phyloP scores from a whole-genome alignment of 2,797 vertebrate genomes.

The Acrossocheilus wenchowensis region DNA sequence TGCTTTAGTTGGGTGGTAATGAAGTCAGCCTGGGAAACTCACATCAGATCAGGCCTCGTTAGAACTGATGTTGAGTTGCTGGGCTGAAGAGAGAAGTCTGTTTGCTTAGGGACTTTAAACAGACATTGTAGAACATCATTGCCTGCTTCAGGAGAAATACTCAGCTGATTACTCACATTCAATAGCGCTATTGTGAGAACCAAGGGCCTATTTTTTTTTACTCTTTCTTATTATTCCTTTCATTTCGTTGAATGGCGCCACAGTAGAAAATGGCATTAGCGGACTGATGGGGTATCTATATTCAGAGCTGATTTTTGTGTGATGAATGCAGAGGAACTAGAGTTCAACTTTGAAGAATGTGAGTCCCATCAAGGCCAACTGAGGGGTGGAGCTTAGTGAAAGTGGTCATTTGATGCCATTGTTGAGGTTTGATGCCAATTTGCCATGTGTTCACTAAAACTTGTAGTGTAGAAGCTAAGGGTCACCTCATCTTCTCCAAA shows the following conservation, averaged over 20 bases:
- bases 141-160: constrained; percentile 42
- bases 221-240: constrained; percentile 15
- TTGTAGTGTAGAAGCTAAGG: constrained; percentile 5
- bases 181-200: constrained; percentile 41
- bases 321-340: background rate
- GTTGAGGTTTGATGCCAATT: background rate
- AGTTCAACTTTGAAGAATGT: background rate
- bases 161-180: constrained; percentile 49
- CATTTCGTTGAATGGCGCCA: background rate
- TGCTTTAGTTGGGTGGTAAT: constrained; percentile 43
- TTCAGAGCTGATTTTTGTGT: background rate
- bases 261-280: constrained; percentile 7
- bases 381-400: background rate
- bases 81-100: constrained; percentile 42
- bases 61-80: constrained; percentile 40
- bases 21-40: constrained; percentile 32
- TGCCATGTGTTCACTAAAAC: background rate
- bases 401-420: background rate
- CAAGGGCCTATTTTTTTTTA: constrained; percentile 28
- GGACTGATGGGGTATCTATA: constrained; percentile 10
- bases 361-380: background rate
- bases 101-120: constrained; percentile 50
- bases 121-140: constrained; percentile 53
- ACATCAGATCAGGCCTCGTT: constrained; percentile 41
- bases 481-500: background rate